phyloP scores from a whole-genome alignment of 2,888 invertebrate species.

The Eucriotettix oculatus region DNA sequence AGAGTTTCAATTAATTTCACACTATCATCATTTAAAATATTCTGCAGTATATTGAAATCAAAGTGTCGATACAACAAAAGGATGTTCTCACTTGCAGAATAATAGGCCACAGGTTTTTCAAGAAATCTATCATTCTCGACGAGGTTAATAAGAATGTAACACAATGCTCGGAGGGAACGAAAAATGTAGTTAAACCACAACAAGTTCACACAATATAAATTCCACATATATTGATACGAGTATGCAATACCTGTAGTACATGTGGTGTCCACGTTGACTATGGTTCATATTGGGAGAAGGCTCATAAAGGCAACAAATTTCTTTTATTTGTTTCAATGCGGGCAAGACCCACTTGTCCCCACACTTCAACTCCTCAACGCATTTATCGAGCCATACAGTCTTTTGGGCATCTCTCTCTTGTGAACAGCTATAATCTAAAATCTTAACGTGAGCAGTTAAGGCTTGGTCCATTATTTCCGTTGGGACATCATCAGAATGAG shows the following conservation, averaged over 20 bases:
- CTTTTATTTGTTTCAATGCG: constrained; percentile 85
- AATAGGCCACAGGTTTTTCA: no score
- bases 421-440: constrained; percentile 92
- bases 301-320: constrained; percentile 90
- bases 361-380: constrained; percentile 84
- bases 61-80: no score
- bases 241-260: constrained; percentile 32
- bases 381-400: constrained; percentile 86
- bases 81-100: no score
- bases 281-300: constrained; percentile 47
- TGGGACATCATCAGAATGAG: constrained; percentile 88
- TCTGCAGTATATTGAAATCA: no score
- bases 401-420: constrained; percentile 94
- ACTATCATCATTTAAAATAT: no score
- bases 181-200: no score
- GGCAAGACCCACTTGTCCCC: constrained; percentile 87
- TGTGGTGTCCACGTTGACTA: constrained; percentile 40
- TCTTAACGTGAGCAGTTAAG: constrained; percentile 86
- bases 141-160: no score
- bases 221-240: no score
- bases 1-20: no score
- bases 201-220: no score
- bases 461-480: constrained; percentile 97
- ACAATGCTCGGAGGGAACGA: no score
- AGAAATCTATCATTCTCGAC: no score